These are phyloP conservation scores for Leptinotarsa haldemani DNA, from an alignment of 2,888 invertebrate species.

Conservation along the genomic window DNA sequence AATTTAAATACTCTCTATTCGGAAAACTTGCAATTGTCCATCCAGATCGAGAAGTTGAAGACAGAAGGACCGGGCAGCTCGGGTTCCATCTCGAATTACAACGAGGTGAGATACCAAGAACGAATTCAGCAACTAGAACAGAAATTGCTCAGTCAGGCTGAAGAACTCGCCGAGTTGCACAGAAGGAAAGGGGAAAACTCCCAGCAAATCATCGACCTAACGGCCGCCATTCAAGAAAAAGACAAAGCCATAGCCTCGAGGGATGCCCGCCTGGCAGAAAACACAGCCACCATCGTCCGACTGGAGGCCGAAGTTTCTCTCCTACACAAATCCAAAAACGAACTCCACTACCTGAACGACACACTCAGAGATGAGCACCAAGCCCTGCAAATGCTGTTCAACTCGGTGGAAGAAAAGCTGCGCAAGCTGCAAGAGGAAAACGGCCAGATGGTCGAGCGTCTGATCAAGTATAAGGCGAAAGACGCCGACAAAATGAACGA, in stretches of 20 bases:
- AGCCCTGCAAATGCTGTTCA: conserved; percentile 91
- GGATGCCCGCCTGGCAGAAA: conserved; percentile 73
- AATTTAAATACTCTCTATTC: conserved; percentile 81
- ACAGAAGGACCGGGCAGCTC: conserved; percentile 65
- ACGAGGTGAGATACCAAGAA: conserved; percentile 61
- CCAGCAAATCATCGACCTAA: conserved; percentile 92
- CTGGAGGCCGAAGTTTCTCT: conserved; percentile 80
- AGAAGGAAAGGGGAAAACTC: conserved; percentile 91
- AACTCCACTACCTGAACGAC: conserved; percentile 86
- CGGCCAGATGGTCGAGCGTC: conserved; percentile 83
- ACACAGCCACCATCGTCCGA: conserved; percentile 73
- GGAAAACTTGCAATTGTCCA: conserved; percentile 86
- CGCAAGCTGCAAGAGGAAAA: conserved; percentile 89
- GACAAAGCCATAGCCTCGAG: conserved; percentile 80
- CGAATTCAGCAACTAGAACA: conserved; percentile 83
- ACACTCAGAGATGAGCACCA: conserved; percentile 94
- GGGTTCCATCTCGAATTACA: conserved; percentile 56
- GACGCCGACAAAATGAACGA: conserved; percentile 97
- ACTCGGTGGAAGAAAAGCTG: conserved; percentile 89
- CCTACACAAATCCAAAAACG: conserved; percentile 78
- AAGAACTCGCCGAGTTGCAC: conserved; percentile 92
- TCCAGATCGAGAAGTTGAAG: conserved; percentile 86
- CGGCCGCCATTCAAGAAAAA: conserved; percentile 85
- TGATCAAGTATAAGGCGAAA: conserved; percentile 91
- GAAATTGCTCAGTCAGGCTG: conserved; percentile 87